Evolutionary conservation across 2,797 vertebrate species (phyloP).

Genomic region (Ctenopoma multispine): DNA sequence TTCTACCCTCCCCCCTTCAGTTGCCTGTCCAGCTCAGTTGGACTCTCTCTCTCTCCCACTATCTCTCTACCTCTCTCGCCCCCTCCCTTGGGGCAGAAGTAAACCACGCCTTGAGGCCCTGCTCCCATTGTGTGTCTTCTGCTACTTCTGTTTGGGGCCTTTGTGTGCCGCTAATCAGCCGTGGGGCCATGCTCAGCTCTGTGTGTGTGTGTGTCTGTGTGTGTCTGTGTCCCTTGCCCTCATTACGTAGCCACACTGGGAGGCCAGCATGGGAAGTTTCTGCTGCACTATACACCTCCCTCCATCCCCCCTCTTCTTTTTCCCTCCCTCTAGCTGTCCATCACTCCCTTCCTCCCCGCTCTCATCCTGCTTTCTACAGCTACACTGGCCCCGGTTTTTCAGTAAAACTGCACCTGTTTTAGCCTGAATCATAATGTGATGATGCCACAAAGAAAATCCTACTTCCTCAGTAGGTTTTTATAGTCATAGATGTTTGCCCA

Average conservation of each 20-base stretch:
- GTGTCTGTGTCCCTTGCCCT: constrained; percentile 83
- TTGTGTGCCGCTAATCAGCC: constrained; percentile 94
- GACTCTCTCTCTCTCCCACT: constrained; percentile 41
- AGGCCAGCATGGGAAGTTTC: constrained; percentile 91
- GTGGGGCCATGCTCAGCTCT: constrained; percentile 88
- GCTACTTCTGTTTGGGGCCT: constrained; percentile 90
- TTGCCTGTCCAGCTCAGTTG: constrained; percentile 60
- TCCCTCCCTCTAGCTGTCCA: constrained; percentile 65
- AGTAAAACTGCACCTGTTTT: constrained; percentile 36
- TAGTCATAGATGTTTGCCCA: not conserved
- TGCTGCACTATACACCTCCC: constrained; percentile 75
- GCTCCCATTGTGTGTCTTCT: constrained; percentile 86
- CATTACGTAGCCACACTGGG: constrained; percentile 88
- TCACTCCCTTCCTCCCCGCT: constrained; percentile 49
- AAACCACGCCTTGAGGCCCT: constrained; percentile 90
- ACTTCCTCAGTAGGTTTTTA: not conserved
- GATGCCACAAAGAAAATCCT: not conserved
- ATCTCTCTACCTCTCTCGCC: constrained; percentile 47
- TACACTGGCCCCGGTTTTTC: constrained; percentile 31
- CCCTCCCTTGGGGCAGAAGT: constrained; percentile 79
- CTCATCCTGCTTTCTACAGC: constrained; percentile 47
- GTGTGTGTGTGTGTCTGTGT: constrained; percentile 65
- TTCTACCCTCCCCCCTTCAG: not conserved
- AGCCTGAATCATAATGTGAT: not conserved
- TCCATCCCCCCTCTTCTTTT: constrained; percentile 43